Evolutionary conservation across 2,797 vertebrate species (phyloP).

Genomic region (Crenuchus spilurus): DNA sequence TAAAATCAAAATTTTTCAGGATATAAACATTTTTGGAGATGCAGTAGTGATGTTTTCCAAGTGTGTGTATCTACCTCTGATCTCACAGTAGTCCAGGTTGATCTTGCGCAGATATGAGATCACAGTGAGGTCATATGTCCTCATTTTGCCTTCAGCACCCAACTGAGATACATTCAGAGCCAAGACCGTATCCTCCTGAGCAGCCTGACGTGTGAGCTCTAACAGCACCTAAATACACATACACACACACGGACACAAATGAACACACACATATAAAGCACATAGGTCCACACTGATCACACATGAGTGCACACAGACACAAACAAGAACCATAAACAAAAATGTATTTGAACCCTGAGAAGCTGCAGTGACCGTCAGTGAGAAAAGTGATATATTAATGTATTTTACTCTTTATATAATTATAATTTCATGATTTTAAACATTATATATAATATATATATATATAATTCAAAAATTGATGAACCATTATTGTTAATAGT

Average conservation of each 20-base stretch:
- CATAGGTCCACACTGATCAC: slow-evolving; percentile 19
- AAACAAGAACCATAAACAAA: slow-evolving; percentile 17
- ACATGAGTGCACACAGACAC: slow-evolving; percentile 21
- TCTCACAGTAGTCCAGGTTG: slow-evolving; percentile 85
- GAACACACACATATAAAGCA: neutral
- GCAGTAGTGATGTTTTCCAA: too few relatives aligned
- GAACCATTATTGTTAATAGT: too few relatives aligned
- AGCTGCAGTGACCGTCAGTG: too few relatives aligned
- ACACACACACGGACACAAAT: slow-evolving; percentile 20
- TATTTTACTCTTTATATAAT: too few relatives aligned
- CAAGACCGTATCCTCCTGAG: slow-evolving; percentile 83
- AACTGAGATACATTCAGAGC: slow-evolving; percentile 85
- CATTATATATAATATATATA: too few relatives aligned
- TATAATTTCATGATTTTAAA: too few relatives aligned
- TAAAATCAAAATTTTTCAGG: too few relatives aligned
- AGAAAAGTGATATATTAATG: too few relatives aligned
- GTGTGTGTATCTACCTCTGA: slow-evolving; percentile 74
- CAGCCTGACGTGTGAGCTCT: slow-evolving; percentile 85
- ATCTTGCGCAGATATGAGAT: slow-evolving; percentile 87
- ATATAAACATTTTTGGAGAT: neutral
- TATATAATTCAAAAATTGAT: too few relatives aligned
- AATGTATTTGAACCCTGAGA: too few relatives aligned
- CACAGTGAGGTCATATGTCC: slow-evolving; percentile 81
- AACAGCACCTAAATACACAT: slow-evolving; percentile 81
- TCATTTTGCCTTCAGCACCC: slow-evolving; percentile 86